Conservation (phyloP, 2,888 invertebrate species). For the Phyto melanocephala region DNA sequence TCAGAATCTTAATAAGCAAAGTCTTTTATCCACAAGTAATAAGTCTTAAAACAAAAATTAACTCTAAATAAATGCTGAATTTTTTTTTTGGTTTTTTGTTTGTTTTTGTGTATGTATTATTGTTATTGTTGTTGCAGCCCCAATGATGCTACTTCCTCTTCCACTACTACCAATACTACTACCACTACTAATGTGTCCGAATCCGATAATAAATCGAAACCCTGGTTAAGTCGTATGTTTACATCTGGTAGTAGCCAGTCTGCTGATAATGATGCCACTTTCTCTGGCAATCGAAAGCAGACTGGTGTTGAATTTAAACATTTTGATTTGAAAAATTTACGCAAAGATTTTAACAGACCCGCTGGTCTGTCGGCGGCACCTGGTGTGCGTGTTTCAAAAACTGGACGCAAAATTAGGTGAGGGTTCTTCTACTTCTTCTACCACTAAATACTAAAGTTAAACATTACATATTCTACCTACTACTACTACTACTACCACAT, state of each 20-base stretch:
- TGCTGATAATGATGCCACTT: constrained; percentile 55
- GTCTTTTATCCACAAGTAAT: neutral
- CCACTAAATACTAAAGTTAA: constrained; percentile 18
- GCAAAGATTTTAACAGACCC: constrained; percentile 77
- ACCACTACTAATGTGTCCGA: constrained; percentile 72
- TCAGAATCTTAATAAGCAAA: constrained; percentile 13
- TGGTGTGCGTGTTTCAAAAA: constrained; percentile 74
- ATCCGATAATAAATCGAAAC: constrained; percentile 74
- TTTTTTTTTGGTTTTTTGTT: constrained; percentile 38
- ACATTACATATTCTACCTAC: constrained; percentile 7
- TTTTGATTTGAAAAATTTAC: constrained; percentile 77
- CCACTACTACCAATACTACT: constrained; percentile 70
- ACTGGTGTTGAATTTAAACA: constrained; percentile 73
- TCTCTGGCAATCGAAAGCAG: constrained; percentile 55
- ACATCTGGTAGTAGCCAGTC: constrained; percentile 67
- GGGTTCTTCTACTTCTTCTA: constrained; percentile 70
- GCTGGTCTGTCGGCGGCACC: constrained; percentile 76
- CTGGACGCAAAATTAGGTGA: constrained; percentile 80
- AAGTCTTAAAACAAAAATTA: constrained; percentile 5
- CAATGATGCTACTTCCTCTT: constrained; percentile 76
- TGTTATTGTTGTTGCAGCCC: constrained; percentile 77
- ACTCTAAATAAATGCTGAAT: constrained; percentile 47
- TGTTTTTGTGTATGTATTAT: constrained; percentile 65
- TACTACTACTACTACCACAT: constrained; percentile 29
- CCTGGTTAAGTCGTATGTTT: constrained; percentile 79